Evolutionary conservation across 92 coral and sea anemone species (phyloP).

Genomic region (Epizoanthus scotinus): DNA sequence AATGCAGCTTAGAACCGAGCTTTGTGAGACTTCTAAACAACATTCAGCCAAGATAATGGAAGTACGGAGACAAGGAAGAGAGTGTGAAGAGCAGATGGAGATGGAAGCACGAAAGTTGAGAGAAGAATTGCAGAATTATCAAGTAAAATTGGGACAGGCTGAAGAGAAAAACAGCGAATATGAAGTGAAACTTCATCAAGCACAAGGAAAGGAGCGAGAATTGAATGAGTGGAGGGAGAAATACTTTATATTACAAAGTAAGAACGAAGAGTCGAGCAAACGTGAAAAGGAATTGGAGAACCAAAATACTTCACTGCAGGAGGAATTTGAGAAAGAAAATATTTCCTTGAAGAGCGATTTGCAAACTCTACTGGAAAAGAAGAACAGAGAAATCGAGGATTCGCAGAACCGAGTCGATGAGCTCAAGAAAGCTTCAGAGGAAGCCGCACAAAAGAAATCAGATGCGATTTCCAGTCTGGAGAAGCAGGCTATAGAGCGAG

Average conservation of each 20-base stretch:
- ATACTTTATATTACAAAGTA: conserved; percentile 21
- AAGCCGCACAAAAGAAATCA: conserved; percentile 22
- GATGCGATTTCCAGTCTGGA: conserved; percentile 25
- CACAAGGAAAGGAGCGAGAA: conserved; percentile 38
- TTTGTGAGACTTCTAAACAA: conserved; percentile 68
- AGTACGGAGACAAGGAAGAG: conserved; percentile 56
- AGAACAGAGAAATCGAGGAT: conserved; percentile 22
- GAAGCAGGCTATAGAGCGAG: conserved; percentile 33
- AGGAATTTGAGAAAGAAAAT: conserved; percentile 24
- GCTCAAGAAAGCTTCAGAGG: conserved; percentile 31
- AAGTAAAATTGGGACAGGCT: conserved; percentile 61
- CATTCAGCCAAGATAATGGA: conserved; percentile 74
- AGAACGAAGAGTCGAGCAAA: conserved; percentile 43
- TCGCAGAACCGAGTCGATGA: conserved; percentile 38
- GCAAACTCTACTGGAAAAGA: conserved; percentile 27
- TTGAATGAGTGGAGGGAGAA: conserved; percentile 27
- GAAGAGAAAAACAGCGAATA: conserved; percentile 47
- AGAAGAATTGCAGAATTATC: conserved; percentile 51
- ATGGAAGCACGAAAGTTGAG: conserved; percentile 59
- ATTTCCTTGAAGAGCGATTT: conserved; percentile 31
- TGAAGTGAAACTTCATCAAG: conserved; percentile 45
- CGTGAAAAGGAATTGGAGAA: conserved; percentile 29
- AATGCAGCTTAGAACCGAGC: conserved; percentile 56
- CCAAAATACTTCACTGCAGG: background rate
- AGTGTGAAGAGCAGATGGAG: conserved; percentile 56